Conservation (phyloP, 1,140 invertebrate species). For the fruit fly (Drosophila melanogaster) region Release_6_plus_ISO1_MT NC_004354.4:15964501-15965000, state of each 20-base stretch:
- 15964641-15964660: constrained; percentile 95
- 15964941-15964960: constrained; percentile 86
- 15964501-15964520: constrained; percentile 93
- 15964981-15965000: constrained; percentile 92
- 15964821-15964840: background rate
- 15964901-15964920: too few relatives aligned
- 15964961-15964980: constrained; percentile 93
- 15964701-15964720: constrained; percentile 97
- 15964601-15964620: too few relatives aligned
- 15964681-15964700: constrained; percentile 98
- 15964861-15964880: too few relatives aligned
- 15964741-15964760: constrained; percentile 97
- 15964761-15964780: constrained; percentile 97
- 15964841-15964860: too few relatives aligned
- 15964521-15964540: constrained; percentile 93
- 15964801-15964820: background rate
- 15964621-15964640: background rate
- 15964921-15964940: constrained; percentile 84
- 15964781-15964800: constrained; percentile 95
- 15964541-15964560: constrained; percentile 97
- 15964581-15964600: background rate
- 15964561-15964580: constrained; percentile 93
- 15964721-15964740: constrained; percentile 99
- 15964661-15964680: constrained; percentile 98
- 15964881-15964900: too few relatives aligned